Evolutionary conservation across 2,113 vertebrate species (phyloP).

Genomic region (Nothobranchius furzeri): DNA sequence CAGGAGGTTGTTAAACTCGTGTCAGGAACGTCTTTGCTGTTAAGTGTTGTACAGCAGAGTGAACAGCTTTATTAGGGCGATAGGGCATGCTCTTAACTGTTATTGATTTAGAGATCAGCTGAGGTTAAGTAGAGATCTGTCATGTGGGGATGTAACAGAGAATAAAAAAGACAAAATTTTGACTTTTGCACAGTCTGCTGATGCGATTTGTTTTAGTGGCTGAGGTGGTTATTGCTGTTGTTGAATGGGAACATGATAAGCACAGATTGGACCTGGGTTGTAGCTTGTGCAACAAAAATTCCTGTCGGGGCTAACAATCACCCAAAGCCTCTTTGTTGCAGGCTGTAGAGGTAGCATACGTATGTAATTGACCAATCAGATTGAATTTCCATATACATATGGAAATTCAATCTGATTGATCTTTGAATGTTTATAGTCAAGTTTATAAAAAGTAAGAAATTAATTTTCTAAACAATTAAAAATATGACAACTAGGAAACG

Average conservation of each 20-base stretch:
- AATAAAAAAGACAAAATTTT: neutral
- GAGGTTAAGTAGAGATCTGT: constrained; percentile 2
- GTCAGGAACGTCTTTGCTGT: constrained; percentile 2
- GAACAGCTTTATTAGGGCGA: constrained; percentile 19
- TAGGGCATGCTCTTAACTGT: constrained; percentile 21
- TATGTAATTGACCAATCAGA: no score
- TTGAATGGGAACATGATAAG: neutral
- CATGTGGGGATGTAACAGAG: neutral
- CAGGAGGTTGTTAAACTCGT: constrained; percentile 15
- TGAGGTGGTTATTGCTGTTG: neutral
- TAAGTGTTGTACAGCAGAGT: constrained; percentile 22
- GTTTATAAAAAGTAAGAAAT: no score
- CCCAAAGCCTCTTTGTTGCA: no score
- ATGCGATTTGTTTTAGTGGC: neutral
- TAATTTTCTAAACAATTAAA: no score
- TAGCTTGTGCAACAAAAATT: neutral
- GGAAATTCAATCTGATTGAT: no score
- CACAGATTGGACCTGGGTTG: neutral
- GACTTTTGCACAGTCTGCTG: neutral
- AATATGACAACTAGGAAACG: no score
- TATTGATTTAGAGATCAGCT: constrained; percentile 44
- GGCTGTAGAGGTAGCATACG: no score
- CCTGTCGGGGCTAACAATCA: no score
- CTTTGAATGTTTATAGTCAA: no score
- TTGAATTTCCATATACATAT: no score